Base-by-base conservation (phyloP, 2,797 vertebrate species). In the Aulostomus chinensis region DNA sequence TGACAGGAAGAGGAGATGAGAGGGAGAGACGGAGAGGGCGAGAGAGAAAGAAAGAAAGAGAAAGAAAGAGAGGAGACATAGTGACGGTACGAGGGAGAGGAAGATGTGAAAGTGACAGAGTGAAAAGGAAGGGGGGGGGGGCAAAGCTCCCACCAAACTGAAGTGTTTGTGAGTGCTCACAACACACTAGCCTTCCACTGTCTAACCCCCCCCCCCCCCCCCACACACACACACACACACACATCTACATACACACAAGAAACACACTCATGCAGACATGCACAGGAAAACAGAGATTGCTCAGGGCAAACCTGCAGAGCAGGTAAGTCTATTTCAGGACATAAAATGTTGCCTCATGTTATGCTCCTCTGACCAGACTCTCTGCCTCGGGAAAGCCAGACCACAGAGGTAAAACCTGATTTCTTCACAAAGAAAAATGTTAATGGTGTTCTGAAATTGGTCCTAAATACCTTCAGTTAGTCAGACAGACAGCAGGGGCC, bases 371-470 rank as follows among this genome's bases (percentile, higher is more conserved):
- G 52, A 65, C 40, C 36, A 47, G 67, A 45, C 56, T 24, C 10
- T 43, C n/a, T 7, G 46, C 38, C 50, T 36, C 14, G n/a, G 9
- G 17, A 50, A 73, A 76, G 60, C 3, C 4, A 34, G 53, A 42
- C 30, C 55, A 63, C 26, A 56, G 20, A 71, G 58, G 46, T 68
- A 66, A 65, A 78, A 31, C 51, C 43, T 40, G 10, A 47, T 80
- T 68, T 61, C 38, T 21, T 66, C 63, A 45, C 56, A 72, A 83
- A 78, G 73, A 64, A 66, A 73, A 57, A 63, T 75, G 59, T n/a
- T n/a, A n/a, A 62, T 61, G 46, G 34, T n/a, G 24, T 25, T 54
- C 68, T 75, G 85, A 84, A 86, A 83, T 84, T 85, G 80, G 62
- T 8, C 43, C 28, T 2, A 16, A 64, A 76, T 76, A 80, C 73